Evolutionary conservation across 2,888 invertebrate species (phyloP), one percentile per base, ranked within the genome.

Genomic region (Thumatha senex): DNA sequence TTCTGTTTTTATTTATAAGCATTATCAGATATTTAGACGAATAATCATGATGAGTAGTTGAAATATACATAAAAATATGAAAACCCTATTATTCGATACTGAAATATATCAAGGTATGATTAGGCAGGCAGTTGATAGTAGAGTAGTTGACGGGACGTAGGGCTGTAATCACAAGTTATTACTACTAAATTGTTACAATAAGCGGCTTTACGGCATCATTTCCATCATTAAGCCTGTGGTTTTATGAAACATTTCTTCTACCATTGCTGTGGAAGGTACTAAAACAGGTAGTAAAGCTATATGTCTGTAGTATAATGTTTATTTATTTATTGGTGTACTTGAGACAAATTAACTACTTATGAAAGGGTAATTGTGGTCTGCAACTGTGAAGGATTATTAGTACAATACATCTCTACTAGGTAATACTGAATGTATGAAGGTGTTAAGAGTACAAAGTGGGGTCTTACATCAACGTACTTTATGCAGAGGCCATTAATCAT

Each of bases 81-180:
- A 12, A 43, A 38, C 47, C 38, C 46, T 43, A 49, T 64, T 61
- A 52, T 47, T 34, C 47, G 42, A 39, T 48, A 54, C 48, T 39
- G 33, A 39, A 43, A 36, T 41, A 49, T 46, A 36, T 48, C 39
- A 50, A 45, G 47, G 52, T 61, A 46, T 46, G 50, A 60, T 66
- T 65, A 55, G 42, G 51, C 18, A 40, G 44, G 39, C 38, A 13
- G 38, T 41, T 10, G n/a, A 9, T 29, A 11, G 13, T n/a, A 18
- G 12, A 13, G 24, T 8, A 4, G 7, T 7, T 35, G 31, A 13
- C 34, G 24, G 12, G 18, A 29, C 24, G 13, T 33, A 44, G 49
- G n/a, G 46, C 36, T 35, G 67, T 54, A 63, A 68, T 68, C 67
- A 68, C 54, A 56, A 57, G 55, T 57, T 58, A 69, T 62, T 67